Conservation (phyloP, 2,113 vertebrate species). For the Tragelaphus imberbis region DNA sequence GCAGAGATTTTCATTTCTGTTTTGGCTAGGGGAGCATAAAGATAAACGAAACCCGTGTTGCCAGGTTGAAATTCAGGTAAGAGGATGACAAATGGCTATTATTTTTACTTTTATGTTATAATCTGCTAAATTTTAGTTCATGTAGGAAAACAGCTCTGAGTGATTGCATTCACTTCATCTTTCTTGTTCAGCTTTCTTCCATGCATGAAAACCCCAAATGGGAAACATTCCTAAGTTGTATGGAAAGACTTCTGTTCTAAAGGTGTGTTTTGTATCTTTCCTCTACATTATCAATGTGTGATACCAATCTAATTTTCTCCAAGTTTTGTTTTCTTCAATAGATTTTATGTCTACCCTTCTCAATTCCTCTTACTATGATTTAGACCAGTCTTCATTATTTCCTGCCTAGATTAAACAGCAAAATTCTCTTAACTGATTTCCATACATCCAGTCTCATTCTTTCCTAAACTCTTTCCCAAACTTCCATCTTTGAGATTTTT, state of each 20-base stretch:
- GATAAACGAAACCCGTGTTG: background rate
- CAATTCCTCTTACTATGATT: background rate
- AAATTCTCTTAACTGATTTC: background rate
- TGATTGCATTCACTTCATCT: background rate
- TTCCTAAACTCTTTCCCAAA: background rate
- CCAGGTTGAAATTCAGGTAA: background rate
- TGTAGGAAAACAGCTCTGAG: background rate
- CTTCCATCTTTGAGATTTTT: background rate
- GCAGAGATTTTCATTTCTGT: background rate
- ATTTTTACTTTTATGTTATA: background rate
- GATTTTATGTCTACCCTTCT: background rate
- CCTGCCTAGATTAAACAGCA: background rate
- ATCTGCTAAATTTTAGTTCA: background rate
- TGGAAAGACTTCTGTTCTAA: background rate
- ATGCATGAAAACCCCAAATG: background rate
- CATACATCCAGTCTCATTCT: background rate
- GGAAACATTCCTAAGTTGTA: background rate
- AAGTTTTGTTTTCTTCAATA: background rate
- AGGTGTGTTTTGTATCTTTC: background rate
- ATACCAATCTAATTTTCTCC: background rate
- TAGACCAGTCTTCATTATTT: background rate
- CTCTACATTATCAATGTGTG: background rate
- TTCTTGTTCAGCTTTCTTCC: background rate
- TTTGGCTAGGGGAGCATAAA: background rate
- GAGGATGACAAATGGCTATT: background rate